These are phyloP conservation scores for Pseudotriccus pelzelni DNA, from an alignment of 2,797 vertebrate genomes.

Conservation along the genomic window DNA sequence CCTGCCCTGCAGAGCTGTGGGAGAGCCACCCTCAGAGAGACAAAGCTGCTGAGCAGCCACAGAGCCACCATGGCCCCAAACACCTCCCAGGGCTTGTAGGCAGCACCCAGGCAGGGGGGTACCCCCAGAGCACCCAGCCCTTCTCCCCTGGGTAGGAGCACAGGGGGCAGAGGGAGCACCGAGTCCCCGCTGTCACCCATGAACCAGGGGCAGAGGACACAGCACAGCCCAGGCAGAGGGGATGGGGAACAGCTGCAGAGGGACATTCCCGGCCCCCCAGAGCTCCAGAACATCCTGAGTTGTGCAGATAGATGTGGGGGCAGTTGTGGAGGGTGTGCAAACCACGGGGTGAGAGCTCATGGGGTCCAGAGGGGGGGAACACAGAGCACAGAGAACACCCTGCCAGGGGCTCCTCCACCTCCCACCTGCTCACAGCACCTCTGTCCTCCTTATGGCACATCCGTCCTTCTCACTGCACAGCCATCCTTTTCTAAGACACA, in stretches of 20 bases:
- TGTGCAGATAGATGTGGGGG: background rate
- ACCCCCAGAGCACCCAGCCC: background rate
- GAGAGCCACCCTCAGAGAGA: accelerated
- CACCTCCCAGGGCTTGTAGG: background rate
- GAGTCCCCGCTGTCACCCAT: accelerated
- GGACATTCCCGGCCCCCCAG: accelerated
- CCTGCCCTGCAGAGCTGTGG: background rate
- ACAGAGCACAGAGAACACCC: background rate
- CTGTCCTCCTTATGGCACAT: background rate
- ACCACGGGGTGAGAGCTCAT: background rate
- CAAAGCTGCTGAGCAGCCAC: background rate
- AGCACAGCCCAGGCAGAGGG: background rate
- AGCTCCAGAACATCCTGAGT: background rate
- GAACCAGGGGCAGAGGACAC: background rate
- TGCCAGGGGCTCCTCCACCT: background rate
- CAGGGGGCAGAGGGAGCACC: too few relatives aligned
- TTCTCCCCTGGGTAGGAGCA: too few relatives aligned
- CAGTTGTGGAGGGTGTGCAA: background rate
- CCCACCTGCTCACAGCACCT: background rate
- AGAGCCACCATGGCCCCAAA: accelerated
- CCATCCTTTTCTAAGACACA: background rate
- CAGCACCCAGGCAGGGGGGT: background rate
- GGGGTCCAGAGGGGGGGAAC: background rate
- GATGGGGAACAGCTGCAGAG: background rate
- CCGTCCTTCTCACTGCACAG: background rate